Base-by-base conservation (phyloP, 2,888 invertebrate genomes). In the Drosophila mimetica region DNA sequence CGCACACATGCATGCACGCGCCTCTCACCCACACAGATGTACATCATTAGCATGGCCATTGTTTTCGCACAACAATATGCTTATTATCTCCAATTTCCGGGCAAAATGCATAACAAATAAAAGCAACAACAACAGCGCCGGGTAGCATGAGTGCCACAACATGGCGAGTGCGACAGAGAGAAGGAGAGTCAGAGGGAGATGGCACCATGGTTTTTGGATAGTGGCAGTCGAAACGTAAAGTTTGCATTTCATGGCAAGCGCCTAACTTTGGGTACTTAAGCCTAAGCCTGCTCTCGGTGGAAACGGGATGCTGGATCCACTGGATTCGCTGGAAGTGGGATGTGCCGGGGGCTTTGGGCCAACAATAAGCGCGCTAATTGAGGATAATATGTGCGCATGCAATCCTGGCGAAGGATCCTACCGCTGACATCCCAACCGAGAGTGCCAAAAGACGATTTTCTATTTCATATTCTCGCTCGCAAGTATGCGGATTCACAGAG, bases 51-150 rank as follows among this genome's bases (percentile, higher is more conserved):
- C 77, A 82, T 76, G 57, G 67, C 86, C 69, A 88, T 88, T 88
- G 87, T 88, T 89, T 89, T 77, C 77, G 74, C 77, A 76, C 80
- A 88, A 88, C 88, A 88, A 88, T 89, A 88, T 88, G 85, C 88
- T 88, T 88, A 88, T 88, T 88, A 89, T 82, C 84, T 86, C 72
- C 89, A 88, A 88, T 88, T 88, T 88, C 88, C 86, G 77, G 75
- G 71, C 74, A 81, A 89, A 88, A 89, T 89, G 85, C 85, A 89
- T 78, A 82, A 77, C 80, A 85, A 83, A 89, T 71, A 69, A 86
- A 81, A 88, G 70, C 78, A 86, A 71, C 78, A 86, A 83, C 78
- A 85, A 71, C 67, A 64, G 18, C 52, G 77, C 55, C 71, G 18
- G 18, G 18, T 34, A 6, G 34, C 34, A 34, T 9, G n/a, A 34